These are phyloP conservation scores for Drusus annulatus DNA, from an alignment of 1,140 invertebrate species.

Conservation along the genomic window DNA sequence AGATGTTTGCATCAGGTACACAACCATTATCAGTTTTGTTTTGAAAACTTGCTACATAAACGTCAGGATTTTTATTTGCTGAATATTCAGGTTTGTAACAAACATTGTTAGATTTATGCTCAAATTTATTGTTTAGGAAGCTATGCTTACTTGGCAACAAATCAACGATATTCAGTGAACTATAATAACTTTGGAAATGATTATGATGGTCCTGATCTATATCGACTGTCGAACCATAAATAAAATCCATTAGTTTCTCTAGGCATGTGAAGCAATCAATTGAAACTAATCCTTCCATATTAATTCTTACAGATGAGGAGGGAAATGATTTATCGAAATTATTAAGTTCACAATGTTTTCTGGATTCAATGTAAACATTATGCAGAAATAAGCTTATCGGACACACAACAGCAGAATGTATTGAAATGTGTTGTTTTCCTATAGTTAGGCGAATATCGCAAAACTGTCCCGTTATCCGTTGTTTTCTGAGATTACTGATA, in stretches of 20 bases:
- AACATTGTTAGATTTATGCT: too few species aligned
- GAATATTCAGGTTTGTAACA: neutral
- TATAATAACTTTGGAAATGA: conserved; percentile 48
- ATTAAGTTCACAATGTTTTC: conserved; percentile 8
- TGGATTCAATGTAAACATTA: conserved; percentile 44
- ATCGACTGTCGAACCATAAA: conserved; percentile 51
- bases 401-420: conserved; percentile 51
- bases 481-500: conserved; percentile 23
- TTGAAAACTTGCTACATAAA: neutral
- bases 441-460: conserved; percentile 43
- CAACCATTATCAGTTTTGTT: neutral
- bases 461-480: conserved; percentile 40
- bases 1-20: neutral
- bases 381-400: conserved; percentile 47
- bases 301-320: conserved; percentile 50
- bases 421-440: conserved; percentile 47
- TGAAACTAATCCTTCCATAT: conserved; percentile 44
- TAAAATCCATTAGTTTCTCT: conserved; percentile 45
- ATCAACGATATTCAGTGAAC: conserved; percentile 43
- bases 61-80: conserved; percentile 19
- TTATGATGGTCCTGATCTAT: conserved; percentile 29
- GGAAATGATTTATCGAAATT: conserved; percentile 42
- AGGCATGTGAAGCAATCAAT: conserved; percentile 51
- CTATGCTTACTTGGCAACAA: conserved; percentile 16
- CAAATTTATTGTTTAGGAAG: too few species aligned